phyloP scores from a whole-genome alignment of 2,797 vertebrate genomes.

The Sciurus vulgaris region DNA sequence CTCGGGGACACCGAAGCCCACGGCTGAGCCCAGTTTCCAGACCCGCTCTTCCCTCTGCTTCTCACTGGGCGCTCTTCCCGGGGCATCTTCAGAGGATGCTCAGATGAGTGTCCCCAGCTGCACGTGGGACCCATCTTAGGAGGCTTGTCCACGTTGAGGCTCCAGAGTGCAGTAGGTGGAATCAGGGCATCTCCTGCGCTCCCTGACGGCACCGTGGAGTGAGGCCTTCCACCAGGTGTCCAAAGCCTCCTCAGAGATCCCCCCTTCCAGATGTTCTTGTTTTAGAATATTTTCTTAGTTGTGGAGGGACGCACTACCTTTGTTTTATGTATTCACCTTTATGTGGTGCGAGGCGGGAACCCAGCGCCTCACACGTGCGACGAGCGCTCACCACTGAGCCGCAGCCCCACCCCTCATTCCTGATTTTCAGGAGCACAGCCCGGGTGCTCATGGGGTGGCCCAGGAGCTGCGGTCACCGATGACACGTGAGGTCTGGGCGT shows the following conservation, averaged over 20 bases:
- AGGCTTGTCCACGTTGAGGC: neutral
- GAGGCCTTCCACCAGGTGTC: neutral
- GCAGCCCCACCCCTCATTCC: too few relatives aligned
- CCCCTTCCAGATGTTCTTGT: neutral
- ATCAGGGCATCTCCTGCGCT: neutral
- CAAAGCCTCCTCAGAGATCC: neutral
- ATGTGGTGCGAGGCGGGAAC: too few relatives aligned
- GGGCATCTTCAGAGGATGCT: neutral
- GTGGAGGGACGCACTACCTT: too few relatives aligned
- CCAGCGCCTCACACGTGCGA: too few relatives aligned
- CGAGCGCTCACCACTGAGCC: too few relatives aligned
- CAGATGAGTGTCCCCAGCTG: neutral
- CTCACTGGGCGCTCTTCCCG: neutral
- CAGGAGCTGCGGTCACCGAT: neutral
- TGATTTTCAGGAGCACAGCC: neutral
- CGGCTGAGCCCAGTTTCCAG: neutral
- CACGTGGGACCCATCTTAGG: rapidly evolving
- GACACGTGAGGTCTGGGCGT: neutral
- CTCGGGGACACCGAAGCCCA: neutral
- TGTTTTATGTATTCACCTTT: too few relatives aligned
- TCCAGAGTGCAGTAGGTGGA: too few relatives aligned
- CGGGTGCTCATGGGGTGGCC: rapidly evolving
- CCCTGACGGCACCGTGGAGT: neutral
- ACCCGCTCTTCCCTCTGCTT: rapidly evolving
- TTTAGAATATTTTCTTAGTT: too few relatives aligned